Percentiles rank a stretch among this genome's conserved stretches.
These are phyloP conservation scores for Syritta pipiens DNA, from an alignment of 2,888 invertebrate genomes.

Conservation along the genomic window DNA sequence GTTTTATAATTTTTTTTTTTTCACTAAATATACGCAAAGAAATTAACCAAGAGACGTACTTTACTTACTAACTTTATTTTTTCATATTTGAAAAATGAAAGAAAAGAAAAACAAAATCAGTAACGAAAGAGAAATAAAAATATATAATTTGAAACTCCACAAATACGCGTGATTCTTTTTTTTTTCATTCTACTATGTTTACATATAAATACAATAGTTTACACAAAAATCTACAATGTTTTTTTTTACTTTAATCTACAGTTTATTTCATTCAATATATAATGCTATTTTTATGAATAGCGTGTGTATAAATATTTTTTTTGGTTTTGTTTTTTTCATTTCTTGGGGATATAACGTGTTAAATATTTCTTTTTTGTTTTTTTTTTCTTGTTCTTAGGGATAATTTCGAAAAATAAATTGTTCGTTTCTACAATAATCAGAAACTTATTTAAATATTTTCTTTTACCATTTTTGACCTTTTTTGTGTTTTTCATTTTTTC, in stretches of 20 bases:
- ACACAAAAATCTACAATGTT: constrained; percentile 67
- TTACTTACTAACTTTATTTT: not conserved
- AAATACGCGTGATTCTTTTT: constrained; percentile 1
- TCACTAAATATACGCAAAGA: constrained; percentile 33
- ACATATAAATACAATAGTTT: constrained; percentile 69
- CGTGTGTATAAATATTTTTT: constrained; percentile 58
- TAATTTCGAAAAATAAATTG: constrained; percentile 66
- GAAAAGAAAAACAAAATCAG: constrained; percentile 1
- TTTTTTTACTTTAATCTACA: constrained; percentile 54
- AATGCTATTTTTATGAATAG: constrained; percentile 52
- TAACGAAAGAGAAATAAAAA: constrained; percentile 16
- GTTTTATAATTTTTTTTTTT: constrained; percentile 24
- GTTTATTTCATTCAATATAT: constrained; percentile 36
- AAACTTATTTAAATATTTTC: constrained; percentile 55
- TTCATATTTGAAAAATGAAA: constrained; percentile 3
- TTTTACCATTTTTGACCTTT: not conserved
- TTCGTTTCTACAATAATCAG: constrained; percentile 67
- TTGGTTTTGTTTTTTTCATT: not conserved
- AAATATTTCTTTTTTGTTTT: constrained; percentile 31
- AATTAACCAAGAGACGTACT: not conserved
- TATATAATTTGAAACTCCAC: constrained; percentile 20
- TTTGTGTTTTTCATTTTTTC: not conserved
- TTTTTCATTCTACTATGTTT: constrained; percentile 57
- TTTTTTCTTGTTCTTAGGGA: constrained; percentile 30
- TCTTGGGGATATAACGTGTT: constrained; percentile 36